Conservation (phyloP, 2,797 vertebrate genomes). For the Enteromius paludinosus region DNA sequence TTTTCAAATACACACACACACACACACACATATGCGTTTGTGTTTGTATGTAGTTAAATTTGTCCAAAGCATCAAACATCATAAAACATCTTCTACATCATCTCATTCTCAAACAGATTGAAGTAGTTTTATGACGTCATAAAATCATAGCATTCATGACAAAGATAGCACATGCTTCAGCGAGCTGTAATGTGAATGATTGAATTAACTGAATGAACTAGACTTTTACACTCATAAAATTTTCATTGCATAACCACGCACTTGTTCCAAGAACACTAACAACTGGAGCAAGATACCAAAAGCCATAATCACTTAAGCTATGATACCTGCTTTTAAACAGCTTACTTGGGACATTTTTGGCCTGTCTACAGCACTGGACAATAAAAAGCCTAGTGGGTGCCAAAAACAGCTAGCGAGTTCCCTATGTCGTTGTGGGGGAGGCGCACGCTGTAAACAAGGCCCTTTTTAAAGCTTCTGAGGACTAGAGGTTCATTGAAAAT, state of each 20-base stretch:
- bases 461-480: slow-evolving; percentile 60
- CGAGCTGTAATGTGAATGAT: neutral
- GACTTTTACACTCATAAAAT: slow-evolving; percentile 6
- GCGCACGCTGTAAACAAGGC: slow-evolving; percentile 25
- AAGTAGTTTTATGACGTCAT: neutral
- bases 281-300: slow-evolving; percentile 23
- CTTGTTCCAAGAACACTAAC: neutral
- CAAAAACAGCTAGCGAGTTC: slow-evolving; percentile 66
- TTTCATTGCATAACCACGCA: neutral
- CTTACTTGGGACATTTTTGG: neutral
- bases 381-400: slow-evolving; percentile 57
- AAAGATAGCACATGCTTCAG: neutral
- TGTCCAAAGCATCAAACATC: neutral
- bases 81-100: neutral
- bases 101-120: neutral
- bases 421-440: slow-evolving; percentile 55
- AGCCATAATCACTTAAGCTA: neutral
- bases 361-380: slow-evolving; percentile 59
- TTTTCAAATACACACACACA: no score
- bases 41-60: neutral
- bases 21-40: no score
- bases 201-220: neutral
- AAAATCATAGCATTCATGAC: neutral
- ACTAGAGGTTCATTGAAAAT: slow-evolving; percentile 66
- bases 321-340: neutral